phyloP scores from a whole-genome alignment of 2,113 vertebrate genomes.

The Redunca redunca region DNA sequence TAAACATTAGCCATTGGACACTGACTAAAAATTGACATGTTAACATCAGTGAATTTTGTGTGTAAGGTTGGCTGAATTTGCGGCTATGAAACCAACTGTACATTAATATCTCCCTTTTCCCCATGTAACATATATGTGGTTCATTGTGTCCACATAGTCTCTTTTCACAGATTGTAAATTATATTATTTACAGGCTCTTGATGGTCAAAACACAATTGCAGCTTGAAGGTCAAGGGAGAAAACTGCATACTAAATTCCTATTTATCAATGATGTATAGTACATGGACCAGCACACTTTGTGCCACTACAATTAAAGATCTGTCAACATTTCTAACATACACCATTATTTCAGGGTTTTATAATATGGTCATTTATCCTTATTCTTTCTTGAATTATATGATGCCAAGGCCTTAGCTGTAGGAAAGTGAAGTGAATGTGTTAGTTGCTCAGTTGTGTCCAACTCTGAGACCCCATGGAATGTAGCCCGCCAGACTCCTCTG shows the following conservation, averaged over 20 bases:
- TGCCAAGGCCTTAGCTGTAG: background rate
- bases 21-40: conserved; percentile 58
- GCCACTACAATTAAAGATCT: conserved; percentile 18
- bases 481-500: background rate
- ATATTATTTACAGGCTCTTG: conserved; percentile 79
- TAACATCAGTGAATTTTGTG: conserved; percentile 66
- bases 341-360: background rate
- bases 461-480: background rate
- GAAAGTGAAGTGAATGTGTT: background rate
- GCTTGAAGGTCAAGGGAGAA: conserved; percentile 86
- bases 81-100: conserved; percentile 58
- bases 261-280: conserved; percentile 85
- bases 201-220: conserved; percentile 79
- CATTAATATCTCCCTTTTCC: conserved; percentile 37
- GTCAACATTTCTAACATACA: background rate
- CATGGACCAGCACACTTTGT: conserved; percentile 75
- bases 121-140: conserved; percentile 63
- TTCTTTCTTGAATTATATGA: background rate
- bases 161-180: conserved; percentile 79
- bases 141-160: conserved; percentile 72
- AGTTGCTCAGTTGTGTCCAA: background rate
- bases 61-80: conserved; percentile 63
- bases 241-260: conserved; percentile 79
- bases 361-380: background rate
- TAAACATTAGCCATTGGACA: conserved; percentile 36